A percentile compares a stretch with the other conserved stretches of the same genome.
phyloP scores from a whole-genome alignment of 2,797 vertebrate species.

The Macrochelys suwanniensis region DNA sequence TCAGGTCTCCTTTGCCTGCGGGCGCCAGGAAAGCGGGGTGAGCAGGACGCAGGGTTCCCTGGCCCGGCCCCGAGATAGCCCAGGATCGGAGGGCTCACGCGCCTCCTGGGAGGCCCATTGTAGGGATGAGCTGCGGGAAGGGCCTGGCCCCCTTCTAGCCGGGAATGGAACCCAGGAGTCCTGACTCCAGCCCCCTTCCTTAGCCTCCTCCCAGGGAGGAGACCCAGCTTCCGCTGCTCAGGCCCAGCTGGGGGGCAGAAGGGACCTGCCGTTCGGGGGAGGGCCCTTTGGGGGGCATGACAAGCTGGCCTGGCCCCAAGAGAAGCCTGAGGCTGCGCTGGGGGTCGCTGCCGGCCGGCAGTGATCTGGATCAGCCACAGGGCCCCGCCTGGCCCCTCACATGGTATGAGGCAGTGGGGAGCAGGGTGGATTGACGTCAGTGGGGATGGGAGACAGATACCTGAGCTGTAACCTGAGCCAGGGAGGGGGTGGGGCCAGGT shows the following conservation, averaged over 20 bases:
- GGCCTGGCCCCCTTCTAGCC: background rate
- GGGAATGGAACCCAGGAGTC: background rate
- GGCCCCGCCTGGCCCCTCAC: too few relatives aligned
- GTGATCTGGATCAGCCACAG: too few relatives aligned
- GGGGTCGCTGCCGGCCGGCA: too few relatives aligned
- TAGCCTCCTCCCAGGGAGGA: background rate
- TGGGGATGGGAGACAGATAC: too few relatives aligned
- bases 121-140: background rate
- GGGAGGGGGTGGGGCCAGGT: too few relatives aligned
- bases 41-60: background rate
- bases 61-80: background rate
- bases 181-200: background rate
- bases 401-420: too few relatives aligned
- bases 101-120: background rate
- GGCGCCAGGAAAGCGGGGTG: background rate
- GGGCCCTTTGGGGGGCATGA: too few relatives aligned
- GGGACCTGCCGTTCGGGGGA: background rate
- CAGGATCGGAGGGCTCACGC: background rate
- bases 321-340: too few relatives aligned
- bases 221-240: background rate
- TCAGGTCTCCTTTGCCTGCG: constrained; percentile 95
- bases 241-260: background rate
- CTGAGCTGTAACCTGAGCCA: too few relatives aligned
- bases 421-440: too few relatives aligned
- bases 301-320: background rate